Evolutionary conservation across 2,113 vertebrate species (phyloP).

Genomic region (Hippocampus comes): DNA sequence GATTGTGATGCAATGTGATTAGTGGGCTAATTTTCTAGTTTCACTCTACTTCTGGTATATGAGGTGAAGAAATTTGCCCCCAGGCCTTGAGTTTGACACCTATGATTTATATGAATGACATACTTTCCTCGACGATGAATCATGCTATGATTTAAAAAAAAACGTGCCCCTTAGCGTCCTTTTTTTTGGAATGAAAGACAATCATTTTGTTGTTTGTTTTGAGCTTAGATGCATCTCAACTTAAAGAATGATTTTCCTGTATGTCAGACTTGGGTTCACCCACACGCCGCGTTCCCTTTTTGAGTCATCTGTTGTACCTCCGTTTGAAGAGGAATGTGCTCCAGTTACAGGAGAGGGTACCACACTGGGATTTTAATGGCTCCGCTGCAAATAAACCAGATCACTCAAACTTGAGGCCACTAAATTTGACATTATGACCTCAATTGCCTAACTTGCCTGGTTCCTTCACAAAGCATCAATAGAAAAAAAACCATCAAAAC

Average conservation of each 20-base stretch:
- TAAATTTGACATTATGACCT: constrained; percentile 21
- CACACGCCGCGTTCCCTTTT: neutral
- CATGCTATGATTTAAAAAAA: no score
- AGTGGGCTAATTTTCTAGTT: no score
- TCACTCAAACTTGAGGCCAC: constrained; percentile 46
- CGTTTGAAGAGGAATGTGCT: constrained; percentile 27
- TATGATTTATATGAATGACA: no score
- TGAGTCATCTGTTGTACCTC: constrained; percentile 14
- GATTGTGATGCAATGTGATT: neutral
- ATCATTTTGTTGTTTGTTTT: no score
- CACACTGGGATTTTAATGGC: constrained; percentile 51
- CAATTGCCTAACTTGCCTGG: neutral
- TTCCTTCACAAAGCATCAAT: neutral
- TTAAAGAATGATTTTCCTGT: no score
- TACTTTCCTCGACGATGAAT: no score
- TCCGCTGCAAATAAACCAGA: constrained; percentile 56
- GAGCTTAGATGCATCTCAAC: no score
- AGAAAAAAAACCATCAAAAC: neutral
- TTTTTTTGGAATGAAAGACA: no score
- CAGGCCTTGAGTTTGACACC: no score
- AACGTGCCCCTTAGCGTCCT: no score
- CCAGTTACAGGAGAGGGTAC: constrained; percentile 34
- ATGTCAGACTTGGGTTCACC: neutral
- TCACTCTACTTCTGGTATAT: no score
- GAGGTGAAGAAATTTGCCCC: no score